Percentiles rank a stretch among this genome's conserved stretches.
Conservation (phyloP, 2,888 invertebrate genomes). For the Tetheella fluctuosa region DNA sequence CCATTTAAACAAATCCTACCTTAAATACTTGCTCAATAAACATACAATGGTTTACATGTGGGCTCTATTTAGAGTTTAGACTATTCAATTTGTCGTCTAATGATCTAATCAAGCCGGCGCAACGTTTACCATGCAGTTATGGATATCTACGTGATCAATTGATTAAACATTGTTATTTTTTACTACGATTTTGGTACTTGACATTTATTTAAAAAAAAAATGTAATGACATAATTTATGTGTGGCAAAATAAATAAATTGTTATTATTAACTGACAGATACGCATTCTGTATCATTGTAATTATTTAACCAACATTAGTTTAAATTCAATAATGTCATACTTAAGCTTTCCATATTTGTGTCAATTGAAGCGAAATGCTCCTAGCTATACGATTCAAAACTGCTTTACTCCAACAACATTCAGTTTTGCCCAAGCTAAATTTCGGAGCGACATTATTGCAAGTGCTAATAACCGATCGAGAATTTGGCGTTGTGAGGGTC, state of each 20-base stretch:
- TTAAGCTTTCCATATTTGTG: background rate
- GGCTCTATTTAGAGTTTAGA: constrained; percentile 25
- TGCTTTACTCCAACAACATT: background rate
- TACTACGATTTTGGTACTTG: background rate
- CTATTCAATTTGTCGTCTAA: constrained; percentile 32
- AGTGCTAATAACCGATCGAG: constrained; percentile 49
- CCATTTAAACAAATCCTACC: constrained; percentile 43
- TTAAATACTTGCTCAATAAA: constrained; percentile 30
- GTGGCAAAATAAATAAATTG: no score
- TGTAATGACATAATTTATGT: no score
- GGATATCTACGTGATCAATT: constrained; percentile 20
- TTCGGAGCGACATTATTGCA: constrained; percentile 3
- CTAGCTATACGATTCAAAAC: background rate
- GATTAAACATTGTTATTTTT: background rate
- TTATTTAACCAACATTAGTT: no score
- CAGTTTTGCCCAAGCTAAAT: background rate
- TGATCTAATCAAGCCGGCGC: constrained; percentile 32
- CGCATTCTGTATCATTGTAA: no score
- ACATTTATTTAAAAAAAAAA: no score
- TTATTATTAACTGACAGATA: no score
- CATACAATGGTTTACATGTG: constrained; percentile 29
- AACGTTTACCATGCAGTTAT: background rate
- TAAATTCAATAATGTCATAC: no score
- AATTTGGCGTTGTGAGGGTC: constrained; percentile 66
- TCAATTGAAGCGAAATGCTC: background rate